Conservation (phyloP, 2,113 vertebrate genomes). For the Odobenus rosmarus region DNA sequence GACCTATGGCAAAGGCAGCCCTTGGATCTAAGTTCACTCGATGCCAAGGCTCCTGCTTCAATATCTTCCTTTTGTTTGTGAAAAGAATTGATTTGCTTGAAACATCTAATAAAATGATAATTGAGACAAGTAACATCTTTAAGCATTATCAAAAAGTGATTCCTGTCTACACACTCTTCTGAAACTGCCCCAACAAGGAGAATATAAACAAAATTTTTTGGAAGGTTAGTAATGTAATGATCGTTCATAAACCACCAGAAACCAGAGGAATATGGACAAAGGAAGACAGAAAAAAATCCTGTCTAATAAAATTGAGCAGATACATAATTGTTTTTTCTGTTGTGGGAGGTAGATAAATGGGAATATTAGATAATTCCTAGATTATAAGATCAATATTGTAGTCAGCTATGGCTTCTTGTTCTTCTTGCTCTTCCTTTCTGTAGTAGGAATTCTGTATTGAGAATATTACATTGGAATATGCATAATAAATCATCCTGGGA, state of each 20-base stretch:
- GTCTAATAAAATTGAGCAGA: background rate
- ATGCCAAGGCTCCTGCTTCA: background rate
- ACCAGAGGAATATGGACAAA: background rate
- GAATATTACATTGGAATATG: background rate
- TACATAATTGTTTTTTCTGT: background rate
- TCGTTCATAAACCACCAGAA: background rate
- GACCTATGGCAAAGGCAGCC: background rate
- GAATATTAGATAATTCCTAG: slow-evolving; percentile 9
- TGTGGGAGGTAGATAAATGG: background rate
- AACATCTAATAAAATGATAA: slow-evolving; percentile 15
- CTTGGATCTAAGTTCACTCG: background rate
- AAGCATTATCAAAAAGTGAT: background rate
- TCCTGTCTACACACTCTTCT: background rate
- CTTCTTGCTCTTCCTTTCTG: background rate
- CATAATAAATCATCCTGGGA: background rate
- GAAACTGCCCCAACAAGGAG: background rate
- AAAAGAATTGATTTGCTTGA: background rate
- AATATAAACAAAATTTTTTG: background rate
- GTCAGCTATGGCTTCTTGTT: background rate
- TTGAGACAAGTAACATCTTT: background rate
- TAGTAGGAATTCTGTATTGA: background rate
- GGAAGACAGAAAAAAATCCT: background rate
- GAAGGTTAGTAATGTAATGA: background rate
- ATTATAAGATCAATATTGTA: background rate
- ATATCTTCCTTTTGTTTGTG: background rate